Base-by-base conservation (phyloP, 1,140 invertebrate species). In the Augochlora pura region DNA sequence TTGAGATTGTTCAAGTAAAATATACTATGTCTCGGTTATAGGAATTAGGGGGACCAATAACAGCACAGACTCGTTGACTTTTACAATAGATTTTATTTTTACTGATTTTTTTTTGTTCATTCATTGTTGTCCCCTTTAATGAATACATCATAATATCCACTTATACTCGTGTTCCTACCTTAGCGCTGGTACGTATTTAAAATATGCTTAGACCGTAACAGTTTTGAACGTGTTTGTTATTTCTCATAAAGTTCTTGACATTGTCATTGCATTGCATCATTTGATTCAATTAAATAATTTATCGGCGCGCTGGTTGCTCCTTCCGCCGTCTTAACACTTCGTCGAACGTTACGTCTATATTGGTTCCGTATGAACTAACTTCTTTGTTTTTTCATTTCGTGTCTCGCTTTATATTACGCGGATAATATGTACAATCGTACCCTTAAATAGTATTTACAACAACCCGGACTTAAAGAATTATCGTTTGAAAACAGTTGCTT, bases 111-210 rank as follows among this genome's bases (percentile, higher is more conserved):
- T 69, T 62, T 49, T 68, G 14, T 52, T 60, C 63, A 62, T 68
- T 70, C 39, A 59, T 46, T 72, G 63, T 68, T 68, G 42, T 18
- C 81, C 66, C 65, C 32, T 77, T 84, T 79, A 75, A 77, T 32
- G 49, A 63, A 80, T 88, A 86, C 84, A 87, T 82, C 39, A 52
- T 57, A 63, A 75, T 79, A 82, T 46, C 25, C 46, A 68, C 46
- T 77, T 75, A 79, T 69, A 62, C 39, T 75, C 46, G 46, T 72
- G 63, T 84, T 70, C 38, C 73, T 85, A 79, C 23, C 65, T 64
- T 69, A 83, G 75, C 52, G 59, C 67, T 77, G 73, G 64, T 85
- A 83, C 57, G 83, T 88, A 88, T 88, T 88, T 88, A 88, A 88
- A 88, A 87, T 85, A 87, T 85, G 52, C 72, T 84, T 77, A 86